A percentile compares a stretch with the other conserved stretches of the same genome.
phyloP scores from a whole-genome alignment of 2,797 vertebrate genomes.

The Carduelis carduelis region DNA sequence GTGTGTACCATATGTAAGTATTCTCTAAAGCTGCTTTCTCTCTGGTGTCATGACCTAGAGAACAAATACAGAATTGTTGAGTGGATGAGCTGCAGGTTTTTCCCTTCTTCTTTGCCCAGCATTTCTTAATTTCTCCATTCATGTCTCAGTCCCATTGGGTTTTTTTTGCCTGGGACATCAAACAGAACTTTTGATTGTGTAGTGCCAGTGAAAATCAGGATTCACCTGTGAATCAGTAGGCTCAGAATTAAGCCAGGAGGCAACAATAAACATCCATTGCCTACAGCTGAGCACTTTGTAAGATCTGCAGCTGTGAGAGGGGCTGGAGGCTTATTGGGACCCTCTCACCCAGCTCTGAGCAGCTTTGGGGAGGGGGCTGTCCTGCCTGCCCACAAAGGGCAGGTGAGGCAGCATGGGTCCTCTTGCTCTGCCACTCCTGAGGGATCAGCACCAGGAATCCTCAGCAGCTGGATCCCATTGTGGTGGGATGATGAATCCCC shows the following conservation, averaged over 20 bases:
- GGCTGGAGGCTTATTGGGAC: background rate
- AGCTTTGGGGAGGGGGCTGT: background rate
- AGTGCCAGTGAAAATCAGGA: background rate
- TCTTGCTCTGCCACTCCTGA: background rate
- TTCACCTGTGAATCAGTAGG: background rate
- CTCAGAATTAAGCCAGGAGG: background rate
- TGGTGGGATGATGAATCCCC: background rate
- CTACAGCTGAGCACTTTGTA: background rate
- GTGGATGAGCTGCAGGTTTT: background rate
- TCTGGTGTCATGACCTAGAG: background rate
- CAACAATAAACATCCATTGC: accelerated
- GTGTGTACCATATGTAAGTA: background rate
- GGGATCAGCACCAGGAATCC: background rate
- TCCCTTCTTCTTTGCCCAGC: background rate
- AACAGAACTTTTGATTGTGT: background rate
- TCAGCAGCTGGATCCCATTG: background rate
- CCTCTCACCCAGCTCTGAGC: background rate
- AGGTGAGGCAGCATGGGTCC: background rate
- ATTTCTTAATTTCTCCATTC: background rate
- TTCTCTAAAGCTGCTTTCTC: background rate
- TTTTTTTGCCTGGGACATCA: background rate
- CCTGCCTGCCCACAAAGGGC: background rate
- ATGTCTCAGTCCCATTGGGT: background rate
- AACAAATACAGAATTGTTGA: background rate
- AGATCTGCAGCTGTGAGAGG: background rate